Conservation (phyloP, 2,888 invertebrate species). For the Tachina grossa region DNA sequence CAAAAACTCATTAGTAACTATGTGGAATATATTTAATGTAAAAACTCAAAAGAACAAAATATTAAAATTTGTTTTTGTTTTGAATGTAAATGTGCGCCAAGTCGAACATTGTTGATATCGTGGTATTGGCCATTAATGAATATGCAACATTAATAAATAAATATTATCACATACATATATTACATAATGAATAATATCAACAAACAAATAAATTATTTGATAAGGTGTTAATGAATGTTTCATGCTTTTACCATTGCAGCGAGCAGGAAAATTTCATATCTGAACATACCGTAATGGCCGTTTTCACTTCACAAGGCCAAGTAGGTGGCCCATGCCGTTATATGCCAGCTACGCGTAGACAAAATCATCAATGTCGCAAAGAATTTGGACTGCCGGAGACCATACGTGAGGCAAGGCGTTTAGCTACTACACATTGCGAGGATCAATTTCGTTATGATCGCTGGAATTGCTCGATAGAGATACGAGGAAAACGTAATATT, state of each 20-base stretch:
- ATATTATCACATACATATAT: no score
- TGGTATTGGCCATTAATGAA: no score
- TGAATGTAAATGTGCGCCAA: no score
- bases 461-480: slow-evolving; percentile 88
- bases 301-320: slow-evolving; percentile 81
- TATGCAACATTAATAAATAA: no score
- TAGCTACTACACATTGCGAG: slow-evolving; percentile 86
- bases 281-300: slow-evolving; percentile 82
- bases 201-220: neutral
- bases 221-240: neutral
- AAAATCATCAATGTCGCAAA: slow-evolving; percentile 86
- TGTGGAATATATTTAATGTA: no score
- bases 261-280: slow-evolving; percentile 82
- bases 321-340: slow-evolving; percentile 85
- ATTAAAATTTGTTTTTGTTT: no score
- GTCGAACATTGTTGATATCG: no score
- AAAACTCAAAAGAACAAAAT: no score
- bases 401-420: slow-evolving; percentile 84
- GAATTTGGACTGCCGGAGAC: slow-evolving; percentile 84
- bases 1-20: no score
- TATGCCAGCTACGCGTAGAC: slow-evolving; percentile 85
- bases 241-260: slow-evolving; percentile 73
- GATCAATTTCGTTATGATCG: slow-evolving; percentile 87
- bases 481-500: slow-evolving; percentile 84
- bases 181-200: no score